phyloP scores from a whole-genome alignment of 2,888 invertebrate species.

The Sialis lutaria region DNA sequence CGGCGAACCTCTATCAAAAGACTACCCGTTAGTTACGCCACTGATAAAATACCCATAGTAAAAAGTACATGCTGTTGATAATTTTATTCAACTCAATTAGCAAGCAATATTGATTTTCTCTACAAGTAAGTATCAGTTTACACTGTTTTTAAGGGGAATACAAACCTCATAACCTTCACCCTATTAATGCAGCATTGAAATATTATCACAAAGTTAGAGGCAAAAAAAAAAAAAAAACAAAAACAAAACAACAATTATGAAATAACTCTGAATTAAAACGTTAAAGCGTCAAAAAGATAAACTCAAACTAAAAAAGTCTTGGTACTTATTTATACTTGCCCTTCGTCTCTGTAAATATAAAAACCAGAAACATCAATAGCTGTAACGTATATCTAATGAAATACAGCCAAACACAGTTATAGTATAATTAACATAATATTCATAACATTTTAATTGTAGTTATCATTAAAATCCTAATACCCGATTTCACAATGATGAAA shows the following conservation, averaged over 20 bases:
- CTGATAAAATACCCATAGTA: too few species aligned
- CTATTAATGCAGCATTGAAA: slow-evolving; percentile 16
- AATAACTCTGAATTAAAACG: too few species aligned
- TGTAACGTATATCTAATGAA: slow-evolving; percentile 5
- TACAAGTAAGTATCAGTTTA: too few species aligned
- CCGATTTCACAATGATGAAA: too few species aligned
- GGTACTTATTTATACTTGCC: slow-evolving; percentile 15
- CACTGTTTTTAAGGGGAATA: slow-evolving; percentile 8
- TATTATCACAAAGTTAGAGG: background rate
- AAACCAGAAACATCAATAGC: slow-evolving; percentile 7
- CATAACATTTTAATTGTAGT: too few species aligned
- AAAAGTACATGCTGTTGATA: too few species aligned
- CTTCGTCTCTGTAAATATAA: slow-evolving; percentile 14
- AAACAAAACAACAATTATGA: slow-evolving; percentile 6
- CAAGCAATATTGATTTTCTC: too few species aligned
- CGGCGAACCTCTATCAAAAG: too few species aligned
- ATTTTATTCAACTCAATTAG: too few species aligned
- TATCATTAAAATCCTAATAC: too few species aligned
- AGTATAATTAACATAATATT: too few species aligned
- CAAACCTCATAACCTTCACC: slow-evolving; percentile 24
- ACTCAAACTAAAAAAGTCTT: slow-evolving; percentile 5
- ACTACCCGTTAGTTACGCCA: too few species aligned
- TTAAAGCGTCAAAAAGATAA: slow-evolving; percentile 3
- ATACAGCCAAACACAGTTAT: background rate
- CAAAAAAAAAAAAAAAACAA: slow-evolving; percentile 6